Evolutionary conservation across 1,140 invertebrate species (phyloP).

Genomic region (Dendrolimus kikuchii): DNA sequence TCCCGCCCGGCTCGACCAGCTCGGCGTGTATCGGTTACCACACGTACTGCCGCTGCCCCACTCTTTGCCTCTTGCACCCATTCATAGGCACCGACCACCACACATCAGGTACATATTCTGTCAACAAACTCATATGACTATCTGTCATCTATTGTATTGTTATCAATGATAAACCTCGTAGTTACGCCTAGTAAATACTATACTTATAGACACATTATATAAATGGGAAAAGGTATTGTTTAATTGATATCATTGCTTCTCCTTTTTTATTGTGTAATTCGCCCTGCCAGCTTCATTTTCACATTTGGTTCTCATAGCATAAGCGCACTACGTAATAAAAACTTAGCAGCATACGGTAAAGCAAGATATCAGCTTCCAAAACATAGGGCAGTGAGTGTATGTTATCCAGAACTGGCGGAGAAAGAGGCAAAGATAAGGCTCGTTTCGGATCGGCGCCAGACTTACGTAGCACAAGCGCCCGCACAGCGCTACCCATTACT

Average conservation of each 20-base stretch:
- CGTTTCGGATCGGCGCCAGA: conserved; percentile 61
- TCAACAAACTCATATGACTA: not conserved
- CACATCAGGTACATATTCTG: conserved; percentile 67
- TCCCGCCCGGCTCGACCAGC: conserved; percentile 67
- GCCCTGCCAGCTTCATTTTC: no score
- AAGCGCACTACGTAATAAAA: no score
- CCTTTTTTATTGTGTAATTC: no score
- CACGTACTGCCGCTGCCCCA: conserved; percentile 68
- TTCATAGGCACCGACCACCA: conserved; percentile 52
- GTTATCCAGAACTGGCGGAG: conserved; percentile 40
- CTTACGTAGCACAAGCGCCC: conserved; percentile 67
- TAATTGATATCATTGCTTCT: no score
- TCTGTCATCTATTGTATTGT: not conserved
- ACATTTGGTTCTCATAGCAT: no score
- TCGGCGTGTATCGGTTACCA: conserved; percentile 76
- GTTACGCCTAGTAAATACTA: no score
- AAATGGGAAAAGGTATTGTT: no score
- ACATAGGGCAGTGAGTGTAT: conserved; percentile 34
- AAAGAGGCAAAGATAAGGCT: conserved; percentile 36
- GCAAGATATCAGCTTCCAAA: not conserved
- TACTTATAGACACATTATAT: no score
- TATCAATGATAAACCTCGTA: no score
- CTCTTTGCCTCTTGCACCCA: conserved; percentile 58
- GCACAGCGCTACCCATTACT: conserved; percentile 64
- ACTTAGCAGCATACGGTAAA: no score